Percentiles rank a stretch among this genome's conserved stretches.
Conservation (phyloP, 2,113 vertebrate species). For the Aptenodytes patagonicus region DNA sequence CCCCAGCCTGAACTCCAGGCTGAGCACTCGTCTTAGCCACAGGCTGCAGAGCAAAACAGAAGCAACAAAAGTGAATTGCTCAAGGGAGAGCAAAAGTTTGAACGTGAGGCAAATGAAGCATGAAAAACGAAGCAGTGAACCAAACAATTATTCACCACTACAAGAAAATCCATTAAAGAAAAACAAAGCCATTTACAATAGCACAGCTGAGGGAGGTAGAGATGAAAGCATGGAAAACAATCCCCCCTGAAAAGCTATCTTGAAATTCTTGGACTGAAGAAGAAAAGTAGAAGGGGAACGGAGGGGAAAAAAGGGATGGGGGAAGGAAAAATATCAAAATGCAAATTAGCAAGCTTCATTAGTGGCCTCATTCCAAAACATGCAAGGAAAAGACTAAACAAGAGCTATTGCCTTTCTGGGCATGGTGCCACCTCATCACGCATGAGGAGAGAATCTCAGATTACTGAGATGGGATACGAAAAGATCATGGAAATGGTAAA, state of each 20-base stretch:
- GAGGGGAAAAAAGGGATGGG: neutral
- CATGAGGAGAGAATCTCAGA: neutral
- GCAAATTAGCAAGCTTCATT: constrained; percentile 24
- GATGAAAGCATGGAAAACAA: constrained; percentile 41
- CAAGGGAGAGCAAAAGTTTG: constrained; percentile 64
- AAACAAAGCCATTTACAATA: constrained; percentile 60
- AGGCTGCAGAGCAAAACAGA: constrained; percentile 44
- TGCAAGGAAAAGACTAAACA: constrained; percentile 17
- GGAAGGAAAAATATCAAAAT: constrained; percentile 38
- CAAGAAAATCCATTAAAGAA: constrained; percentile 68
- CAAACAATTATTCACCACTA: constrained; percentile 65
- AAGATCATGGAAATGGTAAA: neutral
- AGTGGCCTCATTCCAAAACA: neutral
- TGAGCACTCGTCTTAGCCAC: constrained; percentile 10
- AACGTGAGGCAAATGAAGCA: constrained; percentile 62
- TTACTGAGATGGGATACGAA: neutral
- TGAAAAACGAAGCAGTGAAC: constrained; percentile 59
- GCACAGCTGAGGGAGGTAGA: constrained; percentile 29
- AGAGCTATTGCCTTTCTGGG: neutral
- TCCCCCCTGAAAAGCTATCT: constrained; percentile 32
- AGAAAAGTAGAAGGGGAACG: neutral
- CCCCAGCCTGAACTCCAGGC: constrained; percentile 25
- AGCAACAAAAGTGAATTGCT: constrained; percentile 57
- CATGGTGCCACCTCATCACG: neutral
- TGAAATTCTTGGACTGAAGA: neutral